Evolutionary conservation across 2,113 vertebrate genomes (phyloP), one percentile per base, ranked within the genome.

Genomic region (Chauna torquata): DNA sequence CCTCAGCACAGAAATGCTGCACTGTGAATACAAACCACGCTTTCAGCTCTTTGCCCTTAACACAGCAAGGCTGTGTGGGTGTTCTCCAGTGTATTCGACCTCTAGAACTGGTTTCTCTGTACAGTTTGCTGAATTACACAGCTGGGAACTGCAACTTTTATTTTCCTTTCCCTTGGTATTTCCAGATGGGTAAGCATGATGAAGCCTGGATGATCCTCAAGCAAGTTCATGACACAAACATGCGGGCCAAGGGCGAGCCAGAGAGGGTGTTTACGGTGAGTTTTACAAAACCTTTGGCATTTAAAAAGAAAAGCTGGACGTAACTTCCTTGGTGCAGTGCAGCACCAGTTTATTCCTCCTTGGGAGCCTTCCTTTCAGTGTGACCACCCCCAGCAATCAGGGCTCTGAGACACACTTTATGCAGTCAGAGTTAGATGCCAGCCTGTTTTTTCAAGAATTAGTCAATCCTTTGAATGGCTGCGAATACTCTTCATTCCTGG

Each of bases 161-260:
- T 62, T 88, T 75, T 93, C 13, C 12, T 59, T 93, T 38, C 38
- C 59, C 78, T 95, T 94, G 86, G 1, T 91, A 80, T 92, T 97
- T 94, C 80, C 97, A 99, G 99, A 99, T 97, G 71, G 99, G 99
- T 15, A 99, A 99, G 86, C 99, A 99, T 0, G 99, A 99, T 2
- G 99, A 99, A 98, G 99, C 99, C 45, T 99, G 99, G 99, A 99
- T 99, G 99, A 98, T 99, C 87, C 98, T 99, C 91, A 99, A 99
- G 78, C 98, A 98, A 70, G 99, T 99, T 79, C 99, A 99, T 10
- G 99, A 99, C 97, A 99, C 99, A 95, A 99, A 99, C 97, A 99
- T 99, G 99, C 96, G 99, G 59, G 99, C 99, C 12, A 99, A 99
- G 77, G 99, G 99, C 0, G 98, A 99, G 86, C 99, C 99, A 1